Evolutionary conservation across 2,113 vertebrate genomes (phyloP).

Genomic region (Leucosticte australis): DNA sequence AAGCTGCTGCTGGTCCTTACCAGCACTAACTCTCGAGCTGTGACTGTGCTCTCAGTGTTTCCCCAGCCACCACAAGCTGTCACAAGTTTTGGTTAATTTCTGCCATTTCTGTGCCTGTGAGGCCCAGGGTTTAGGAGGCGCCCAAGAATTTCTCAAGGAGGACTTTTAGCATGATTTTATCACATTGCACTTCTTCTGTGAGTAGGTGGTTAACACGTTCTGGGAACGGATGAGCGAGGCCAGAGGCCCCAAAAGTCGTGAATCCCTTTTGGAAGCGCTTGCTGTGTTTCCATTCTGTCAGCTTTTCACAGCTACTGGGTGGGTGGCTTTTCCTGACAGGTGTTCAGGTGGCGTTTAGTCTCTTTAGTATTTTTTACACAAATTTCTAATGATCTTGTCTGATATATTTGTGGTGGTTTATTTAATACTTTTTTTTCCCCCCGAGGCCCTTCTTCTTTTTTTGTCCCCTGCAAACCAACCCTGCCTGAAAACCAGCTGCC

Average conservation of each 20-base stretch:
- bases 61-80: rapidly evolving
- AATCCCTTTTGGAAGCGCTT: not conserved
- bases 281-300: not conserved
- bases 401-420: not conserved
- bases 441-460: not conserved
- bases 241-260: not conserved
- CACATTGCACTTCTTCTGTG: not conserved
- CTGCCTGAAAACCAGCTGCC: not conserved
- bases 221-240: not conserved
- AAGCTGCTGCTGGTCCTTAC: not conserved
- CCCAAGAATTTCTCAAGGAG: not conserved
- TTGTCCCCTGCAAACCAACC: not conserved
- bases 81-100: not conserved
- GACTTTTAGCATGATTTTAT: not conserved
- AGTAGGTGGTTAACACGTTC: not conserved
- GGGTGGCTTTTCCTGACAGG: not conserved
- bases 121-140: not conserved
- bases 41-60: not conserved
- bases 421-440: not conserved
- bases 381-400: not conserved
- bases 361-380: not conserved
- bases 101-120: rapidly evolving
- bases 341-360: not conserved
- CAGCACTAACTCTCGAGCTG: rapidly evolving
- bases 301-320: not conserved